Percentiles rank a stretch among this genome's conserved stretches.
These are phyloP conservation scores for Sinocyclocheilus anophthalmus DNA, from an alignment of 2,113 vertebrate genomes.

Conservation along the genomic window DNA sequence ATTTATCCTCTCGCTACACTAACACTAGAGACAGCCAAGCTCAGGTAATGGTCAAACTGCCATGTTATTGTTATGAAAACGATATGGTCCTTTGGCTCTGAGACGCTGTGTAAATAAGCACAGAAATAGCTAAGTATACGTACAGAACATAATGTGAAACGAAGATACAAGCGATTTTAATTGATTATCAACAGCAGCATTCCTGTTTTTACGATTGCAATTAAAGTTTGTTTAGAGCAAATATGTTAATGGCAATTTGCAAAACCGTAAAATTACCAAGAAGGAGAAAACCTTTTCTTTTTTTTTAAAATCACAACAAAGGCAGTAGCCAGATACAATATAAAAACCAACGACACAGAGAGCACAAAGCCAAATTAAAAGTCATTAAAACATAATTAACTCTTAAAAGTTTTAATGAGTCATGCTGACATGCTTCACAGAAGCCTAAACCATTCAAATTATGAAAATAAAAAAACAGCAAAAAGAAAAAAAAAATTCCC, in stretches of 20 bases:
- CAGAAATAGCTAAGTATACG: background rate
- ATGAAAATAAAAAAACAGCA: too few species aligned
- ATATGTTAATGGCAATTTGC: background rate
- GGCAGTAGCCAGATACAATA: background rate
- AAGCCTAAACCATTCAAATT: too few species aligned
- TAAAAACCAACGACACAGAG: background rate
- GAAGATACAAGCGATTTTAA: background rate
- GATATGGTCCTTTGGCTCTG: constrained; percentile 27
- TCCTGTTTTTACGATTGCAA: background rate
- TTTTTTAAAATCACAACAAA: background rate
- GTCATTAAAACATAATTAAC: background rate
- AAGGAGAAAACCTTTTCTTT: too few species aligned
- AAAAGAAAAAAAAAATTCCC: too few species aligned
- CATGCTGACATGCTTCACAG: background rate
- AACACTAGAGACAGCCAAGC: constrained; percentile 34
- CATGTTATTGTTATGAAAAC: constrained; percentile 35
- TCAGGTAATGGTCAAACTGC: constrained; percentile 38
- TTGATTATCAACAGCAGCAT: constrained; percentile 1
- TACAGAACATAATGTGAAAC: background rate
- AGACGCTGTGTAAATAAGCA: constrained; percentile 14
- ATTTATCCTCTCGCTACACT: constrained; percentile 49
- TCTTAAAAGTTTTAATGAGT: background rate
- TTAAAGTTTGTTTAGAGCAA: background rate
- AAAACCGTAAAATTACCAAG: background rate
- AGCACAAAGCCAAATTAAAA: background rate